phyloP scores from a whole-genome alignment of 2,888 invertebrate genomes.

The Hipparchia sbordonii region DNA sequence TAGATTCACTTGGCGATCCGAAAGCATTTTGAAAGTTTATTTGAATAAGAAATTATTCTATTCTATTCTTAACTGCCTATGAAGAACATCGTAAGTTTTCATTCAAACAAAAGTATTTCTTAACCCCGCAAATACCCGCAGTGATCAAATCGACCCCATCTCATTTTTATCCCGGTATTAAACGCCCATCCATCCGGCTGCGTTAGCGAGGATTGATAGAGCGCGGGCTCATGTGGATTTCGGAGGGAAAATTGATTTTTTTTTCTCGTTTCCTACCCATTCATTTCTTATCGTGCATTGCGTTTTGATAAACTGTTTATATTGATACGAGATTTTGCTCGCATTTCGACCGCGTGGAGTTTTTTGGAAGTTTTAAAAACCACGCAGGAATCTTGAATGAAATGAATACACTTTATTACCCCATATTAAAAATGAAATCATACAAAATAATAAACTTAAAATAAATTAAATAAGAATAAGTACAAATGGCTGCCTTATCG shows the following conservation, averaged over 20 bases:
- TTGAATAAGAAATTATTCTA: too few relatives aligned
- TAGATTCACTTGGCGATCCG: too few relatives aligned
- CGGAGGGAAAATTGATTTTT: slow-evolving; percentile 45
- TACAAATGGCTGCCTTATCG: too few relatives aligned
- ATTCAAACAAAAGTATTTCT: neutral
- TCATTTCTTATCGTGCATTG: neutral
- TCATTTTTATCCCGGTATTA: slow-evolving; percentile 41
- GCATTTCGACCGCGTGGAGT: neutral
- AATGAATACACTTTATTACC: too few relatives aligned
- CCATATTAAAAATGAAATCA: too few relatives aligned
- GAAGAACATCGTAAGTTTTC: neutral
- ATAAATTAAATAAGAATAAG: too few relatives aligned
- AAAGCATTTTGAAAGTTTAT: too few relatives aligned
- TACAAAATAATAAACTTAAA: too few relatives aligned
- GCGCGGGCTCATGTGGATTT: slow-evolving; percentile 47
- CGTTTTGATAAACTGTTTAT: slow-evolving; percentile 10
- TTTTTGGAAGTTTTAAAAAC: neutral
- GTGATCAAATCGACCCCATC: slow-evolving; percentile 37
- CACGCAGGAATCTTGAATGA: too few relatives aligned
- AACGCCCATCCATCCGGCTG: slow-evolving; percentile 37
- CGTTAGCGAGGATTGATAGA: slow-evolving; percentile 48
- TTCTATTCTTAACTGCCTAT: too few relatives aligned
- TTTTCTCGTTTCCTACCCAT: slow-evolving; percentile 7
- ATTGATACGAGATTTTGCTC: neutral
- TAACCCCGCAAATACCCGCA: slow-evolving; percentile 23